Base-by-base conservation (phyloP, 2,797 vertebrate genomes). In the Cuniculus paca region DNA sequence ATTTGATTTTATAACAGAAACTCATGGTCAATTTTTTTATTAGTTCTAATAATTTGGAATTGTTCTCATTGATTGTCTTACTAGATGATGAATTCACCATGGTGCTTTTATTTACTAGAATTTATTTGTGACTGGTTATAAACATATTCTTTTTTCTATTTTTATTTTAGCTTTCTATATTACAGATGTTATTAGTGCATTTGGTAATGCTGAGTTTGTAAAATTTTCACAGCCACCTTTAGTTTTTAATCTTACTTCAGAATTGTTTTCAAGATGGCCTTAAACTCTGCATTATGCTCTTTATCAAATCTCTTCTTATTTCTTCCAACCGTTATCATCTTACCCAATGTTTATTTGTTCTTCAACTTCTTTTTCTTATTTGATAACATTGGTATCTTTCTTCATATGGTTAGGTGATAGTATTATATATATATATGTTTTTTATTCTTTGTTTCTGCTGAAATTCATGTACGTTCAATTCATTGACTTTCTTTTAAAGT, bases 1-100 rank as follows among this genome's bases (percentile, higher is more conserved):
- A 42, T 94, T 88, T 88, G 54, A 42, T 80, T 94, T 90, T 79
- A 58, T 65, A 48, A 82, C 8, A 52, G 24, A 36, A 91, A 78
- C 48, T 2, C 0, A 48, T 72, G 42, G 3, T 78, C 45, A 86
- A 12, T 50, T 81, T 93, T n/a, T 87, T 65, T 78, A 50, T 70
- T 79, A 72, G 13, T 72, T 86, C 75, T 77, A 13, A 39, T 34
- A 42, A 26, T 45, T 80, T 61, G 11, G 11, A 34, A 19, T 16
- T 52, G 56, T 87, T 93, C 83, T 92, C 28, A 72, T 31, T 78
- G 48, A 50, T 94, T 90, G 2, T 58, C 13, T 19, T 74, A 42
- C 1, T 39, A 24, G 13, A 54, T n/a, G 26, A 52, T 31, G 0
- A 61, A 24, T 34, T 70, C 7, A 75, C 6, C 12, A 56, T 17